Conservation (phyloP, 2,113 vertebrate species). For the Sylvilagus bachmani region DNA sequence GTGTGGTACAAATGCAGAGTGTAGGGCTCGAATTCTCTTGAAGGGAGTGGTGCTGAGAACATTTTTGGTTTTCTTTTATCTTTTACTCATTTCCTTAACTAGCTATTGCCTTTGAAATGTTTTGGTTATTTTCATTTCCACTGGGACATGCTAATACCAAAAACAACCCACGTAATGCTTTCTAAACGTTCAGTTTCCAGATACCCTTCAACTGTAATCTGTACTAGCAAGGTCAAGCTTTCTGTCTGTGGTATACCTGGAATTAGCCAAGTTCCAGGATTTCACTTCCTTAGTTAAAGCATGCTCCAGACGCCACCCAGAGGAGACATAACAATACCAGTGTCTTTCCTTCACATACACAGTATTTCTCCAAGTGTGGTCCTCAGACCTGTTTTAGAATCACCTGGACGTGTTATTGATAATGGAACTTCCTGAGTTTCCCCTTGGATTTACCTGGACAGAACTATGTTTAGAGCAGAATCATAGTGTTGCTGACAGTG, state of each 20-base stretch:
- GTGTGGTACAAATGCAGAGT: background rate
- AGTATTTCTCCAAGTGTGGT: background rate
- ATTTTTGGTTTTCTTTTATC: background rate
- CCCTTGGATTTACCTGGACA: background rate
- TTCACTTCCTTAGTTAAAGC: background rate
- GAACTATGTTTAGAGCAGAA: background rate
- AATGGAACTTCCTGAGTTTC: background rate
- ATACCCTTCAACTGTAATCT: background rate
- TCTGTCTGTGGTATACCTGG: background rate
- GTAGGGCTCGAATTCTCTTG: background rate
- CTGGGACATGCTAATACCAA: background rate
- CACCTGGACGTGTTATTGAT: background rate
- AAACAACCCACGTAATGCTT: background rate
- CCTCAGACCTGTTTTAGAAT: background rate
- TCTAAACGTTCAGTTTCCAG: constrained; percentile 2
- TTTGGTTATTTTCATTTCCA: constrained; percentile 41
- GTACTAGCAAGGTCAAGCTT: background rate
- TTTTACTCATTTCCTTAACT: constrained; percentile 9
- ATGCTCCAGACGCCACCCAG: background rate
- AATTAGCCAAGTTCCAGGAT: constrained; percentile 10
- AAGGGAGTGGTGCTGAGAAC: background rate
- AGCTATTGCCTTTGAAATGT: constrained; percentile 53
- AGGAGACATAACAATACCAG: background rate
- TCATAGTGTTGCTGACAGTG: background rate
- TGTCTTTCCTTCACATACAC: background rate